These are phyloP conservation scores for Rallus limicola DNA, from an alignment of 2,113 vertebrate species.

Conservation along the genomic window DNA sequence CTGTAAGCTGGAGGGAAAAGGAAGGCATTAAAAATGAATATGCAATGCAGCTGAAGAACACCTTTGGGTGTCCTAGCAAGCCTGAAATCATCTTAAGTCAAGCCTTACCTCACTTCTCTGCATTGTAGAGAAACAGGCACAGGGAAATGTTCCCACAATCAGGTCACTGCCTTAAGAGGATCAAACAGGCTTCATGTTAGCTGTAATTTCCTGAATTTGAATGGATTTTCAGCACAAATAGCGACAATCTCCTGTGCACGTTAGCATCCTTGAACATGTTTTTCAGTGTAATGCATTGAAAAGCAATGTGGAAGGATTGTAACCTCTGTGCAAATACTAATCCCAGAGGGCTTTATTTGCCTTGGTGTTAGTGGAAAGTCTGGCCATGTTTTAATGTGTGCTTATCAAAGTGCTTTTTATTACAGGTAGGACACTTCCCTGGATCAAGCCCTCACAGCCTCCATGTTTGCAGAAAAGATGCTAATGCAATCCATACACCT, in stretches of 20 bases:
- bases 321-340: neutral
- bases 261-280: neutral
- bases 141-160: slow-evolving; percentile 4
- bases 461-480: neutral
- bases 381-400: neutral
- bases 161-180: slow-evolving; percentile 52
- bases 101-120: neutral
- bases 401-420: neutral
- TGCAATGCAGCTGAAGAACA: neutral
- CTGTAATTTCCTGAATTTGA: slow-evolving; percentile 38
- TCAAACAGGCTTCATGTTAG: slow-evolving; percentile 13
- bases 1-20: neutral
- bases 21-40: neutral
- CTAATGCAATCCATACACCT: neutral
- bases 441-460: neutral
- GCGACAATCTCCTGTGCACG: neutral
- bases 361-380: neutral
- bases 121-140: neutral
- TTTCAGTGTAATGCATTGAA: neutral
- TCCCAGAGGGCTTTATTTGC: neutral
- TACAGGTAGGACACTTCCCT: neutral
- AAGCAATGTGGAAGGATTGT: neutral
- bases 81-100: neutral
- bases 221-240: slow-evolving; percentile 39
- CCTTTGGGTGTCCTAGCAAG: neutral